A percentile compares a stretch with the other conserved stretches of the same genome.
Evolutionary conservation across 2,113 vertebrate species (phyloP).

Genomic region (Macrotus californicus): DNA sequence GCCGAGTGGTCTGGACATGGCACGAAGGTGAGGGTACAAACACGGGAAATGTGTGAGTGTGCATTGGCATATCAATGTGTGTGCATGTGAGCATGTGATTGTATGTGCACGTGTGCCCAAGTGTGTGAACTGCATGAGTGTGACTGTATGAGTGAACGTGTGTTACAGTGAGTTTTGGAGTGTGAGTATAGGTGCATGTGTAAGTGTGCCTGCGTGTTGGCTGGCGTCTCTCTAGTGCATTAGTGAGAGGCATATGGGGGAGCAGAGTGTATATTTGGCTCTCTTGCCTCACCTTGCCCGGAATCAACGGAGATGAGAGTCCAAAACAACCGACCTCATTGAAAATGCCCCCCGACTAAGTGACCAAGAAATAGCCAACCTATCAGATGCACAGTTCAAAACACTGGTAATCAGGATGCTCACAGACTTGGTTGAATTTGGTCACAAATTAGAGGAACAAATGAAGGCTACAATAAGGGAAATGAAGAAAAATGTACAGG

Average conservation of each 20-base stretch:
- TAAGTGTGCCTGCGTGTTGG: not conserved
- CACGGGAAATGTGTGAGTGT: not conserved
- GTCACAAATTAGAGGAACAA: too few relatives aligned
- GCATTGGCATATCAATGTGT: accelerated
- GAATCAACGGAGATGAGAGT: not conserved
- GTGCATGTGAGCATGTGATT: not conserved
- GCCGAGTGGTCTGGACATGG: not conserved
- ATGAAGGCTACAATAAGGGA: too few relatives aligned
- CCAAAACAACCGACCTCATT: not conserved
- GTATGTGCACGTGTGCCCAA: not conserved
- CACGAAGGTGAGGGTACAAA: not conserved
- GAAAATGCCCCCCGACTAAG: not conserved
- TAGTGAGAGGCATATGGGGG: accelerated
- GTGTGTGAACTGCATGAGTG: not conserved
- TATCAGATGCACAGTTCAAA: too few relatives aligned
- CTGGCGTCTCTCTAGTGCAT: not conserved
- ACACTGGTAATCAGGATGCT: too few relatives aligned
- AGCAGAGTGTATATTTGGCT: too few relatives aligned
- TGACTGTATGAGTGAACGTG: too few relatives aligned
- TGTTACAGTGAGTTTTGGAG: too few relatives aligned
- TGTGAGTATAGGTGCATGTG: not conserved
- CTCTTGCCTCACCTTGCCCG: not conserved
- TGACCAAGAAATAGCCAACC: too few relatives aligned
- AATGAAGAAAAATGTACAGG: too few relatives aligned
- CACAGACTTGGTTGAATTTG: too few relatives aligned